A percentile compares a stretch with the other conserved stretches of the same genome.
Evolutionary conservation across 35 echinoderm and acorn worm species (phyloP).

Genomic region (Eucidaris tribuloides): DNA sequence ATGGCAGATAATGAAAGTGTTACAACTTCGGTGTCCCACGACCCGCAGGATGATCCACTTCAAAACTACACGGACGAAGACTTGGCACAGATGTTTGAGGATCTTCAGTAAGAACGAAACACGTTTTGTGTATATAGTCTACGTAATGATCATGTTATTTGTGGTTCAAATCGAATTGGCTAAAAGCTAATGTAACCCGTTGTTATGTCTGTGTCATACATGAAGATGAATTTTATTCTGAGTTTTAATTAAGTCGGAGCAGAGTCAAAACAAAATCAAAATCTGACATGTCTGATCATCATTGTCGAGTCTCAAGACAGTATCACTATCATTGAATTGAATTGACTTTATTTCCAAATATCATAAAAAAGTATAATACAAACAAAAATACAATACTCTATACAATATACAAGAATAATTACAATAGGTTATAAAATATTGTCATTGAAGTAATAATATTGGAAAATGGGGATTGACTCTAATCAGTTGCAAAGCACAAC

Average conservation of each 20-base stretch:
- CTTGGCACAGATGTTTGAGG: slow-evolving; percentile 58
- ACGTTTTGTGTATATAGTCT: neutral
- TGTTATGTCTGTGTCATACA: neutral
- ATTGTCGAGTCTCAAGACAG: neutral
- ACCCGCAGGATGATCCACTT: slow-evolving; percentile 86
- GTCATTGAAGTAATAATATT: no score
- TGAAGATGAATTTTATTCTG: neutral
- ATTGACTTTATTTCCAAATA: no score
- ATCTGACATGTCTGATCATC: neutral
- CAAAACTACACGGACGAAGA: slow-evolving; percentile 70
- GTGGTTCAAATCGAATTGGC: neutral
- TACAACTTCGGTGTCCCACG: slow-evolving; percentile 70
- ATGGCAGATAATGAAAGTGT: slow-evolving; percentile 98
- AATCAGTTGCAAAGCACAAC: no score
- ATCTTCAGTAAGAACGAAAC: slow-evolving; percentile 60
- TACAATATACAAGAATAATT: slow-evolving; percentile 49
- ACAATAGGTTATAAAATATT: no score
- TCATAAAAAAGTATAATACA: no score
- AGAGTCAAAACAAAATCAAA: neutral
- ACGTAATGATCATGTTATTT: neutral
- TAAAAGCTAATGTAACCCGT: neutral
- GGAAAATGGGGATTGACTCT: no score
- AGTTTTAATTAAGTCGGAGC: neutral
- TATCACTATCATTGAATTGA: no score
- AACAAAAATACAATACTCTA: neutral